These are phyloP conservation scores for Lepidotrigona ventralis DNA, from an alignment of 1,140 invertebrate species.

Conservation along the genomic window DNA sequence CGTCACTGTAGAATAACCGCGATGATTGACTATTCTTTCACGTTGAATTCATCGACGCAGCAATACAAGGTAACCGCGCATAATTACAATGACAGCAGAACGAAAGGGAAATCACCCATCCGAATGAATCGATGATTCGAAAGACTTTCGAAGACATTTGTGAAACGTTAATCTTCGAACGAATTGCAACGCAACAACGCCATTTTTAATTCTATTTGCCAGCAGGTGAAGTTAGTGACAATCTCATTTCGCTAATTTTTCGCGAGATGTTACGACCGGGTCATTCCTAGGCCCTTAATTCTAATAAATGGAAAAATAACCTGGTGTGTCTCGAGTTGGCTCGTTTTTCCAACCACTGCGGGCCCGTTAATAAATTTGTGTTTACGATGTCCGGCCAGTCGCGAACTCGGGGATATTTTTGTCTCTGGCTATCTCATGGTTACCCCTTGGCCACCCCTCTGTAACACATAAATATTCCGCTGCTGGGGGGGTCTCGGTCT, in stretches of 20 bases:
- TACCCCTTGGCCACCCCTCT: neutral
- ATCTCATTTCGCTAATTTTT: conserved; percentile 48
- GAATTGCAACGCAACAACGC: conserved; percentile 25
- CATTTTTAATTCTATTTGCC: neutral
- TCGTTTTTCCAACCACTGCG: conserved; percentile 35
- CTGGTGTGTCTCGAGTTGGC: neutral
- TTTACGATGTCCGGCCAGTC: conserved; percentile 61
- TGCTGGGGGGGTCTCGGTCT: neutral
- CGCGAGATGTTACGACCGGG: neutral
- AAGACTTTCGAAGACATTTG: neutral
- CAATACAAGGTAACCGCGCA: too few relatives aligned
- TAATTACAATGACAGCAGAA: neutral
- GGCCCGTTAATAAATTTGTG: conserved; percentile 68
- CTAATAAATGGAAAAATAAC: conserved; percentile 60
- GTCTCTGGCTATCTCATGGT: conserved; percentile 23
- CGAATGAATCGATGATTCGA: neutral
- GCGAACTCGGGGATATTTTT: conserved; percentile 56
- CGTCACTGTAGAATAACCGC: neutral
- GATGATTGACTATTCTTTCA: neutral
- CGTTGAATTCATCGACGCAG: neutral
- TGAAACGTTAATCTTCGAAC: neutral
- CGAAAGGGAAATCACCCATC: neutral
- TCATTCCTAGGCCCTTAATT: conserved; percentile 52
- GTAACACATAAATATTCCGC: conserved; percentile 54
- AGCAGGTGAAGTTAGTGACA: neutral